Evolutionary conservation across 2,888 invertebrate species (phyloP), one percentile per base, ranked within the genome.

Genomic region (Gastrophysa polygoni): DNA sequence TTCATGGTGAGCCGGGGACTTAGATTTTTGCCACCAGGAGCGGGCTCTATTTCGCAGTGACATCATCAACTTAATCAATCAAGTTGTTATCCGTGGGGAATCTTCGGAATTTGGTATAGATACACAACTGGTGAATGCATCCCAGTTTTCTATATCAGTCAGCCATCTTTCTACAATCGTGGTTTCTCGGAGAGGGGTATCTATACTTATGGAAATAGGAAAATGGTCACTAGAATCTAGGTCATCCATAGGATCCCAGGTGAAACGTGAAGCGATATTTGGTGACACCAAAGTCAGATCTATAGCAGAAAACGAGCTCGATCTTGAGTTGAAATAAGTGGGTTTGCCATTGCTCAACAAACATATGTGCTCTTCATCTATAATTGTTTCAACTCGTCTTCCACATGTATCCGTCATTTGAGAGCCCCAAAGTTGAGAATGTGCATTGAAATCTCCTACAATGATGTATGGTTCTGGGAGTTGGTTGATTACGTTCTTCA

Each of bases 401-500:
- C n/a, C n/a, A n/a, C n/a, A 21, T 18, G 2, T 11, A 2, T 11
- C 24, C 10, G 7, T 20, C 16, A 14, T 20, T 24, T 14, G 10
- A 49, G 10, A 11, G n/a, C 20, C 14, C 24, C 24, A 14, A 20
- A 18, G 14, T 49, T 24, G n/a, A n/a, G n/a, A n/a, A n/a, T n/a
- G n/a, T n/a, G n/a, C n/a, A n/a, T n/a, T n/a, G n/a, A n/a, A n/a
- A n/a, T n/a, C n/a, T n/a, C n/a, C n/a, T n/a, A n/a, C n/a, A n/a
- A n/a, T n/a, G n/a, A n/a, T n/a, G n/a, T n/a, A 3, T 3, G 49
- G 49, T 49, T 49, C 21, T 7, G 49, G 49, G 20, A 49, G 49
- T 49, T 49, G 49, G 20, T 49, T 18, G 11, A 20, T 5, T 18
- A 49, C 11, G 14, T 24, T 49, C 3, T 49, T 18, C 11, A 49